Percentiles rank a stretch among this genome's conserved stretches.
phyloP scores from a whole-genome alignment of 2,797 vertebrate species.

The Zenarchopterus dispar region DNA sequence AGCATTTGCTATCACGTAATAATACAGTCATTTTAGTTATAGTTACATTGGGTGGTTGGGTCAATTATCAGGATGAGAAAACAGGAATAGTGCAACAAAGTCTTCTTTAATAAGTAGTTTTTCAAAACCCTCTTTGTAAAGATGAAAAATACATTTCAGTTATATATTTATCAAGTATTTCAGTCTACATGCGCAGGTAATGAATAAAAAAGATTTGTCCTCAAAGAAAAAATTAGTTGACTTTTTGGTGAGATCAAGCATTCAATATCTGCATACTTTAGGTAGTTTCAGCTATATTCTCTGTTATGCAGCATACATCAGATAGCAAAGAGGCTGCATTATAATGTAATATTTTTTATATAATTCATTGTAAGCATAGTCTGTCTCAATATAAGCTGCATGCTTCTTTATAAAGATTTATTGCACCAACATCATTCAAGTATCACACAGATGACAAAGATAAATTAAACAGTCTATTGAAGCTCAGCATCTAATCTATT shows the following conservation, averaged over 20 bases:
- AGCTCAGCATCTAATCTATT: conserved; percentile 11
- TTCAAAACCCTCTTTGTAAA: too few species aligned
- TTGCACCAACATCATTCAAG: conserved; percentile 43
- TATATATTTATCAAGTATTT: too few species aligned
- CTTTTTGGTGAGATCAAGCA: too few species aligned
- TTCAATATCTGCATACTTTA: not conserved
- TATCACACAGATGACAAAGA: conserved; percentile 18
- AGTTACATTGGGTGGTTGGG: not conserved
- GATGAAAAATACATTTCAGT: too few species aligned
- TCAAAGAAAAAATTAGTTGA: too few species aligned
- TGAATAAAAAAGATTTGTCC: too few species aligned
- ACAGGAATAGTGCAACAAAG: not conserved
- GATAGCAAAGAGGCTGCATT: conserved; percentile 11
- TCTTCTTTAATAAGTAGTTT: too few species aligned
- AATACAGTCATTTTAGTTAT: not conserved
- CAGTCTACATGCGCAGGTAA: not conserved
- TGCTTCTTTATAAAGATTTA: conserved; percentile 28
- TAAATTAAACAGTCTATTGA: conserved; percentile 6
- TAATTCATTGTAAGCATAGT: conserved; percentile 9
- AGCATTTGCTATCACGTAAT: not conserved
- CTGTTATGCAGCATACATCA: conserved; percentile 12
- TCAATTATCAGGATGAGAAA: not conserved
- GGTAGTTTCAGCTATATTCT: conserved; percentile 6
- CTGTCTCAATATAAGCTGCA: conserved; percentile 1
- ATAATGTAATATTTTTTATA: not conserved